Evolutionary conservation across 2,888 invertebrate genomes (phyloP), one percentile per base, ranked within the genome.

Genomic region (Pandemis corylana): DNA sequence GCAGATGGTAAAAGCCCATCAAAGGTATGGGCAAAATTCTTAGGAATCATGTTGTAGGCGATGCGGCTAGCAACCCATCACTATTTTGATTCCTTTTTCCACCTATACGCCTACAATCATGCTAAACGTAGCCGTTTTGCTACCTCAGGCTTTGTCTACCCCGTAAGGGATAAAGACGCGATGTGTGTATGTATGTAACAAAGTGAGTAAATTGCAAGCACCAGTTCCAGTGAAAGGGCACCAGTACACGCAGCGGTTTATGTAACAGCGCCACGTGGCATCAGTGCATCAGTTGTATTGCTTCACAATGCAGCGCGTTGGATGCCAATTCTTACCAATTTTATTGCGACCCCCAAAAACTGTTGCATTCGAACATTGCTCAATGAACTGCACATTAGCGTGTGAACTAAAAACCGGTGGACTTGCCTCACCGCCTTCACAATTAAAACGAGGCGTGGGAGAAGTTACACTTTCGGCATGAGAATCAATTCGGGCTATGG

Each of bases 241-340:
- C 28, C 28, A 36, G 20, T 65, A 49, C 13, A 80, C n/a, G n/a
- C 83, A 83, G 28, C 2, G 81, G 85, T 85, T 91, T 90, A 90
- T 88, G 86, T 89, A 91, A 90, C 84, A 80, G 80, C 28, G 12
- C 83, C 87, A 84, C 86, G 86, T 84, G 86, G 83, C 81, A 6
- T 20, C 9, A 20, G 13, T 51, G 83, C 81, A 6, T 20, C 9
- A 20, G 13, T 51, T n/a, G 51, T n/a, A 73, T 72, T 77, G 71
- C 71, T 71, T 76, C 73, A 76, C 75, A 66, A 66, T 71, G 75
- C 71, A 68, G 72, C 62, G 72, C 62, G 51, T 59, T 69, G 49
- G 44, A 9, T 20, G 69, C 28, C 9, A 61, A 69, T 69, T 41
- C 61, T 20, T 70, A 61, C 63, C 12, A 12, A 59, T 12, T 74